Evolutionary conservation across 2,888 invertebrate genomes (phyloP).

Genomic region (Linnaemya tessellans): DNA sequence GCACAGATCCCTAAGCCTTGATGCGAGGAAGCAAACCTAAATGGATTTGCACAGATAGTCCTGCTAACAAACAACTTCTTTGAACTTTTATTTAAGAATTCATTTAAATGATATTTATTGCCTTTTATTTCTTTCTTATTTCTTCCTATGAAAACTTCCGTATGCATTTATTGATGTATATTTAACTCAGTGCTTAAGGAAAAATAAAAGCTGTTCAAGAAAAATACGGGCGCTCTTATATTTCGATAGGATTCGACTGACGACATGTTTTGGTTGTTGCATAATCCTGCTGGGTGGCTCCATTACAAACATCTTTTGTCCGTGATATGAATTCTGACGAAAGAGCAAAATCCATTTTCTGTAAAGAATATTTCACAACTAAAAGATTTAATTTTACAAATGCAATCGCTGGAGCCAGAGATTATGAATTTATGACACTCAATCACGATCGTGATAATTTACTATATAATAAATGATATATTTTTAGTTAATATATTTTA

Average conservation of each 20-base stretch:
- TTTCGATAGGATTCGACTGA: neutral
- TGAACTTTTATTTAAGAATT: constrained; percentile 29
- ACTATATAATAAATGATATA: too few species aligned
- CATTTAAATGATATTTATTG: constrained; percentile 61
- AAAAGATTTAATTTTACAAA: too few species aligned
- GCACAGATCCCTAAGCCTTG: neutral
- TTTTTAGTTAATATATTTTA: too few species aligned
- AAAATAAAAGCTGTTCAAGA: neutral
- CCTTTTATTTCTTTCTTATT: constrained; percentile 24
- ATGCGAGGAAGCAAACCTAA: neutral
- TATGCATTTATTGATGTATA: neutral
- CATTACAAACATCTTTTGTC: too few species aligned
- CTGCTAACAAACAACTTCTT: constrained; percentile 29
- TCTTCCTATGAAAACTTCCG: neutral
- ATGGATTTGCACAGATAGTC: constrained; percentile 44
- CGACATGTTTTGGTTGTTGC: too few species aligned
- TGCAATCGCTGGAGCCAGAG: too few species aligned
- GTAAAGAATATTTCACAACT: too few species aligned
- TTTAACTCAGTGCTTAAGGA: neutral
- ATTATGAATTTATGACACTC: too few species aligned
- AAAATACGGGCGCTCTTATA: neutral
- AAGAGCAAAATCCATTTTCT: too few species aligned
- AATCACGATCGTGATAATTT: too few species aligned
- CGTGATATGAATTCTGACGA: too few species aligned
- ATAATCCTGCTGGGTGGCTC: too few species aligned